phyloP scores from a whole-genome alignment of 64 coral and sea anemone genomes.

The Anthopleura sola region DNA sequence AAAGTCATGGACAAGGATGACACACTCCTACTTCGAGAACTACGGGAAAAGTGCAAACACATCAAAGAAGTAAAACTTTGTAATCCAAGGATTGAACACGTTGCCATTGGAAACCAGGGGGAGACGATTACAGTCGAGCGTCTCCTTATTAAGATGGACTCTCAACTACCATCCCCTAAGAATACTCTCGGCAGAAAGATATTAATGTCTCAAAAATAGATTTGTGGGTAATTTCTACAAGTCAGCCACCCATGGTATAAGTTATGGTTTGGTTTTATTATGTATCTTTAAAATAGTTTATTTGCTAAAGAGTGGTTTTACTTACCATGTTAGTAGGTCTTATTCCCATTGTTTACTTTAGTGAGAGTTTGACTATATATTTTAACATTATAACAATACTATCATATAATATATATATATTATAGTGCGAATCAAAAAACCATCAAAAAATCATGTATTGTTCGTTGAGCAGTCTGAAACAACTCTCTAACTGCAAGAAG shows the following conservation, averaged over 20 bases:
- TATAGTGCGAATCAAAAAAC: no score
- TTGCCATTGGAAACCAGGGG: constrained; percentile 90
- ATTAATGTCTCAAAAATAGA: constrained; percentile 46
- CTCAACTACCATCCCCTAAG: constrained; percentile 78
- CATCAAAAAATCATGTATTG: no score
- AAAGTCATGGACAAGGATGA: constrained; percentile 75
- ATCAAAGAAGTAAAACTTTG: constrained; percentile 92
- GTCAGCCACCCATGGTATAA: neutral
- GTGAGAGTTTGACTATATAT: no score
- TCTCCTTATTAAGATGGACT: constrained; percentile 98
- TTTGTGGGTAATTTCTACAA: neutral
- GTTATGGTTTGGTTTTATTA: neutral
- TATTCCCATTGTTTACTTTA: no score
- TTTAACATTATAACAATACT: no score
- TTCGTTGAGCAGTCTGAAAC: no score
- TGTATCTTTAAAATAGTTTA: neutral
- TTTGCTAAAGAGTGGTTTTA: neutral
- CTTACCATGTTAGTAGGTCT: no score
- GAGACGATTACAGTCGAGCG: constrained; percentile 96
- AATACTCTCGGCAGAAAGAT: constrained; percentile 93
- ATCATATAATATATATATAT: no score
- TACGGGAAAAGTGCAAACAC: constrained; percentile 78
- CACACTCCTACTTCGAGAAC: constrained; percentile 61
- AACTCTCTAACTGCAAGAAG: no score
- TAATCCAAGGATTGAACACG: constrained; percentile 96